Conservation (phyloP, 2,113 vertebrate genomes). For the Petrocephalus zakoni region DNA sequence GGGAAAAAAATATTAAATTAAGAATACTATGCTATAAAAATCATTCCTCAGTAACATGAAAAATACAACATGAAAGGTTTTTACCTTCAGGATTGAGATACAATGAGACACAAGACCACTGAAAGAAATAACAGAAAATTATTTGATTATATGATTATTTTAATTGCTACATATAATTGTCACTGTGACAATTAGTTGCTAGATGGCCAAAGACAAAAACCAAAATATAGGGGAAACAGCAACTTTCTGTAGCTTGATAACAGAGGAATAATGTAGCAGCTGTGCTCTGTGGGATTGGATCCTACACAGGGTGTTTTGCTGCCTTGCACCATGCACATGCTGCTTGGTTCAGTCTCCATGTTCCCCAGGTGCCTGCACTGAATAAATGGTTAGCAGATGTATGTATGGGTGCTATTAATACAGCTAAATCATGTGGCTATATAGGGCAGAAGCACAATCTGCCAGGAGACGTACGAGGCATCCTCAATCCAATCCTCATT, state of each 20-base stretch:
- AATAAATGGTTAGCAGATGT: background rate
- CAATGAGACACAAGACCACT: slow-evolving; percentile 94
- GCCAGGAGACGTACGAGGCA: slow-evolving; percentile 72
- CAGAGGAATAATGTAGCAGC: background rate
- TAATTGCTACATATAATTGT: background rate
- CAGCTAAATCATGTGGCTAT: background rate
- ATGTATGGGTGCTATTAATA: background rate
- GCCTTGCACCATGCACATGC: background rate
- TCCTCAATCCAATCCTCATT: slow-evolving; percentile 97
- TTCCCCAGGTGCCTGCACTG: background rate
- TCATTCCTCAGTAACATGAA: background rate
- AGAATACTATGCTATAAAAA: background rate
- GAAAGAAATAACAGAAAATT: slow-evolving; percentile 19
- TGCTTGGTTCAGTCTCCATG: background rate
- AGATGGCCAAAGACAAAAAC: background rate
- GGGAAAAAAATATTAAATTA: background rate
- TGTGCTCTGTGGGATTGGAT: background rate
- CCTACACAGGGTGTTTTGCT: background rate
- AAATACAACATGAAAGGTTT: background rate
- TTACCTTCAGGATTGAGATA: slow-evolving; percentile 96
- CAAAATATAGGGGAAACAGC: background rate
- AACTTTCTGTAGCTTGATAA: background rate
- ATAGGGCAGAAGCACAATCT: background rate
- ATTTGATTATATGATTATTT: background rate
- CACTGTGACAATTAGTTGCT: background rate